Conservation (phyloP, 2,113 vertebrate species). For the Heptranchias perlo region DNA sequence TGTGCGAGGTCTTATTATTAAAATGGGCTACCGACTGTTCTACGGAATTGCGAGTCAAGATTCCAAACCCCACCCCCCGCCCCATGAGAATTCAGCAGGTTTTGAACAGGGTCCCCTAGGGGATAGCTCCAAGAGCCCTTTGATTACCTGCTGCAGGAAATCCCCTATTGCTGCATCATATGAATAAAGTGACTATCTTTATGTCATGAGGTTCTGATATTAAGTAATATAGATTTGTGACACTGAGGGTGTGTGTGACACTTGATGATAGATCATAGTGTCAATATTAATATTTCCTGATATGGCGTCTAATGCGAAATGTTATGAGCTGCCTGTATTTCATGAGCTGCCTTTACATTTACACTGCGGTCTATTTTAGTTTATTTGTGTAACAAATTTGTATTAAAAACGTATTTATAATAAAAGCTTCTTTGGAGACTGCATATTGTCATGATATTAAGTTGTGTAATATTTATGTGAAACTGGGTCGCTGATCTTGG, state of each 20-base stretch:
- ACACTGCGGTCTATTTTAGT: background rate
- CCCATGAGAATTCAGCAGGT: background rate
- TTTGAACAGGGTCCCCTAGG: background rate
- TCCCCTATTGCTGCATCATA: background rate
- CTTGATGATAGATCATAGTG: background rate
- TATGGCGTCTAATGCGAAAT: background rate
- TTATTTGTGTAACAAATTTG: background rate
- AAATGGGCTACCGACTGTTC: background rate
- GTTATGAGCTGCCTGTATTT: background rate
- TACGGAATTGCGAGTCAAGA: background rate
- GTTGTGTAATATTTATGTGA: background rate
- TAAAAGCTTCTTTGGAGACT: background rate
- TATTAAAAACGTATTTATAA: background rate
- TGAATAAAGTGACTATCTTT: background rate
- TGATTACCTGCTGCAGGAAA: constrained; percentile 9
- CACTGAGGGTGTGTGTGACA: background rate
- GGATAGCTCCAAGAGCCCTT: background rate
- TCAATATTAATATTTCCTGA: constrained; percentile 14
- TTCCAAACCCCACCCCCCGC: background rate
- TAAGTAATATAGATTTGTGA: constrained; percentile 7
- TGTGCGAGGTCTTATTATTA: background rate
- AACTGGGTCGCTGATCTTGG: background rate
- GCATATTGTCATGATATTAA: background rate
- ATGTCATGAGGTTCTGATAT: background rate
- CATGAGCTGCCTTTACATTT: background rate